These are phyloP conservation scores for Catharus bicknelli DNA, from an alignment of 2,113 vertebrate species.

Conservation along the genomic window DNA sequence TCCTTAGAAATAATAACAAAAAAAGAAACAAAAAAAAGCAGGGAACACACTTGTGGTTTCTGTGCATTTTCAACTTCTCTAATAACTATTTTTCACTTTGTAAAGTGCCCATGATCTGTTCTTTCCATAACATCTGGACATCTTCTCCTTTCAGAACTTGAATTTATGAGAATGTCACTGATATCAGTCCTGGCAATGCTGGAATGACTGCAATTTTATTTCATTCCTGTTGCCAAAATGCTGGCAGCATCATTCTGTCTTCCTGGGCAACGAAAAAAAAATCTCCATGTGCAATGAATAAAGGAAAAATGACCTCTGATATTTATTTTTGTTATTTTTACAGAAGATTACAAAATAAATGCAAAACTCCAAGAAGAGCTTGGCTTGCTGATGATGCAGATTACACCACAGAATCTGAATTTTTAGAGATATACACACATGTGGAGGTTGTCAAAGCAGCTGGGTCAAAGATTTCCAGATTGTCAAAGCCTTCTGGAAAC, in stretches of 20 bases:
- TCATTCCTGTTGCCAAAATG: neutral
- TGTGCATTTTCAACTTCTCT: neutral
- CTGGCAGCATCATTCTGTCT: neutral
- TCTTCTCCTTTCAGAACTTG: neutral
- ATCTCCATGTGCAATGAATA: neutral
- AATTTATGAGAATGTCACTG: neutral
- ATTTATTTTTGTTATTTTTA: neutral
- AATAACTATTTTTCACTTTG: neutral
- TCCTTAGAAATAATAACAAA: neutral
- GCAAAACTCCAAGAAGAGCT: neutral
- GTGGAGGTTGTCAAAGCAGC: neutral
- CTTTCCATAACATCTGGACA: neutral
- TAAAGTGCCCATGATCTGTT: neutral
- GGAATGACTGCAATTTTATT: neutral
- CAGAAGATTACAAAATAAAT: neutral
- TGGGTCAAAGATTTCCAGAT: neutral
- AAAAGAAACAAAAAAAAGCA: fast-evolving
- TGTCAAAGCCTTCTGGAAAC: conserved; percentile 7
- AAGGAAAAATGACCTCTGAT: neutral
- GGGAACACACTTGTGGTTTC: fast-evolving
- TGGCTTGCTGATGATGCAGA: neutral
- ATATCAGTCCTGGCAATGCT: neutral
- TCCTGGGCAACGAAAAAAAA: neutral
- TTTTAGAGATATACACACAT: neutral
- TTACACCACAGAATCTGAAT: neutral